Conservation (phyloP, 1,140 invertebrate species). For the Drosophila guanche region DNA sequence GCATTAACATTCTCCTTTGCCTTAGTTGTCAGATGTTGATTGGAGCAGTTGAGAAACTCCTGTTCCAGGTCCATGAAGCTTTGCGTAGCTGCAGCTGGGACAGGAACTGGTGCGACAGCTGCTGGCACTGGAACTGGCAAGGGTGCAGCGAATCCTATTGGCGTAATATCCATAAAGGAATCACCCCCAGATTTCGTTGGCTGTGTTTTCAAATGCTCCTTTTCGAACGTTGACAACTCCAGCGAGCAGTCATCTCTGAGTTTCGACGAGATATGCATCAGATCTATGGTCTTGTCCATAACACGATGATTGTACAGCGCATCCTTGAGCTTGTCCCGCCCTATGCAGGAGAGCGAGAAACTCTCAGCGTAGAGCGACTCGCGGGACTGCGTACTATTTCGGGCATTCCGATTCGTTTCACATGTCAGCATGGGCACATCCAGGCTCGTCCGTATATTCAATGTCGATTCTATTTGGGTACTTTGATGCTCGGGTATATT, state of each 20-base stretch:
- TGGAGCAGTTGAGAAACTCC: constrained; percentile 2
- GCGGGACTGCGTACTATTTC: not conserved
- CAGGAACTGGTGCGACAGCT: not conserved
- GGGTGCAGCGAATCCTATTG: constrained; percentile 3
- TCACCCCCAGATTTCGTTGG: not conserved
- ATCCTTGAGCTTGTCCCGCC: constrained; percentile 33
- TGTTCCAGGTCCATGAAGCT: constrained; percentile 15
- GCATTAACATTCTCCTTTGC: constrained; percentile 16
- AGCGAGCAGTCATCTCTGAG: not conserved
- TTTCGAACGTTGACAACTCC: not conserved
- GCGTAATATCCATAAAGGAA: constrained; percentile 46
- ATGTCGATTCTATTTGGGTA: constrained; percentile 11
- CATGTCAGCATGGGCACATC: constrained; percentile 58
- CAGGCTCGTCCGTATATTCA: constrained; percentile 58
- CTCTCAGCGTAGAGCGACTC: constrained; percentile 16
- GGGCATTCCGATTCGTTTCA: constrained; percentile 15
- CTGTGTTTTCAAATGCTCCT: not conserved
- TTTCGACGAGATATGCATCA: constrained; percentile 15
- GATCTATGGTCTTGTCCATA: constrained; percentile 58
- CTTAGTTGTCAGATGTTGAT: too few relatives aligned
- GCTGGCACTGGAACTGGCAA: too few relatives aligned
- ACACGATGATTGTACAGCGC: constrained; percentile 1
- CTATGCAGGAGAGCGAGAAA: constrained; percentile 24
- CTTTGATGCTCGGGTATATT: constrained; percentile 39
- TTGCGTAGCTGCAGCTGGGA: not conserved